Base-by-base conservation (phyloP, 2,797 vertebrate species). In the Chrysocyon brachyurus region DNA sequence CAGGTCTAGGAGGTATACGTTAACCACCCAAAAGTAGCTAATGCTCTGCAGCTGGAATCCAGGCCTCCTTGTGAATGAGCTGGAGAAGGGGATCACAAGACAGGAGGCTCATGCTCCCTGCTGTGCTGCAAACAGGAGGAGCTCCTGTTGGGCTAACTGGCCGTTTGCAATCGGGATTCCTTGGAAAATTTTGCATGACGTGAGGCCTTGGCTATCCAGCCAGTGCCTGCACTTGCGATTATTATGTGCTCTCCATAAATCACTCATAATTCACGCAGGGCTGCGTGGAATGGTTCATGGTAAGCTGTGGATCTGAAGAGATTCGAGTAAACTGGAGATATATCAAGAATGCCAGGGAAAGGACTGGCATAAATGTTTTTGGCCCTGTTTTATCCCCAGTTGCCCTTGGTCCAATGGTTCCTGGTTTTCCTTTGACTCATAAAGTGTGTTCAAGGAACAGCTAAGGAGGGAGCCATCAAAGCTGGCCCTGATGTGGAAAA, bases 291-390 rank as follows among this genome's bases (percentile, higher is more conserved):
- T 66, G 22, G 94, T 96, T 97, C 75, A 26, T 88, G 96, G 57
- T 90, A 97, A 95, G 19, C n/a, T 90, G 85, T 14, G 68, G 66
- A 33, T 90, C 97, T 96, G 54, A 96, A 84, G 40, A 26, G 94
- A 91, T 96, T 95, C 96, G 94, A 96, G 96, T 93, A 87, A 96
- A 95, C 64, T 94, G 87, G 66, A 96, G 66, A 89, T 68, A 46
- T 91, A 33, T 88, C 94, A 84, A 96, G 97, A 97, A 97, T 87
- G 6, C 31, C 59, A 84, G 81, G 84, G 54, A 92, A 66, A 98
- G 79, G 92, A 98, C 93, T 73, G 22, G 95, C 81, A 90, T 46
- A 84, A 77, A 63, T 40, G 82, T 75, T 73, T 40, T 93, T 59
- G 1, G 0, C 46, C 96, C 93, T 24, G n/a, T 54, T 96, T 98